Evolutionary conservation across 2,888 invertebrate genomes (phyloP), one percentile per base, ranked within the genome.

Genomic region (Caenorhabditis plicata): DNA sequence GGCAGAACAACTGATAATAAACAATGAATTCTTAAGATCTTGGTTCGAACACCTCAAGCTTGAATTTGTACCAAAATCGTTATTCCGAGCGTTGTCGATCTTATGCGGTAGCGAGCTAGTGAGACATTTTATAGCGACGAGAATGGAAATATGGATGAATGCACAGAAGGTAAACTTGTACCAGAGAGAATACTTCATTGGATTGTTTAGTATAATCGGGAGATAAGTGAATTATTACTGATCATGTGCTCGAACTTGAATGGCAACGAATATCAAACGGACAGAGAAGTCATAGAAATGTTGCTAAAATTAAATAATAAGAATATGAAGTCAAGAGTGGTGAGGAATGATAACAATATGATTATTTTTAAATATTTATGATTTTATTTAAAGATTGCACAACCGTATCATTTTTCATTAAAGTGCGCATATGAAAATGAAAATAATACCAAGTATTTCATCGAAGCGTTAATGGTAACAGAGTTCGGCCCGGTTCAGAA

Each of bases 11-110:
- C n/a, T 53, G 9, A 42, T 25, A 2, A 48, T 51, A 4, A 55
- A 23, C 11, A 26, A 55, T 11, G 61, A 61, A 29, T 46, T 53
- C 20, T 39, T 61, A n/a, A 54, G 46, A 22, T 47, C 55, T 0
- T 61, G 61, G 61, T 61, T 61, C 27, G 61, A 61, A 7, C 45
- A 29, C 11, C 41, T 61, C 35, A 54, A 55, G 11, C 55, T 54
- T 4, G 61, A 61, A 35, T n/a, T 49, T 0, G 43, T 53, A 4
- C 61, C 61, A 15, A 61, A 41, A 31, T 41, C 61, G 1, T 23
- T 61, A 11, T 55, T 61, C 45, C 48, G 51, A n/a, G 38, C 48
- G 2, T 38, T 61, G 0, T 38, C 47, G 7, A 27, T 53, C 3
- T 41, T 61, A 0, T 51, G 61, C 38, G 61, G 61, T 1, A 44